Conservation (phyloP, 2,888 invertebrate species). For the Synanthedon andrenaeformis region DNA sequence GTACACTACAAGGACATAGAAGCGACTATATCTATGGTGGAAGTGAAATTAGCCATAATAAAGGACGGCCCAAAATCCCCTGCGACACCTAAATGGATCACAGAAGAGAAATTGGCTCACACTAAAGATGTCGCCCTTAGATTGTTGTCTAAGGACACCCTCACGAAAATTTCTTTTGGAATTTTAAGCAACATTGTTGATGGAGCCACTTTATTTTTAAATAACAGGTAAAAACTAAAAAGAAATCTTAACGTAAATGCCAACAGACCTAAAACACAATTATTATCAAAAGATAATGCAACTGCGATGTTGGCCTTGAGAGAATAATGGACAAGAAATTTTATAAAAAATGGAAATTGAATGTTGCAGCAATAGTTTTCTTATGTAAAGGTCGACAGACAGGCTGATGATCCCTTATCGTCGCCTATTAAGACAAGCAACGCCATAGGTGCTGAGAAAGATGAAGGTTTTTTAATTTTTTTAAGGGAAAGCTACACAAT, state of each 20-base stretch:
- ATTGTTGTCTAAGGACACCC: conserved; percentile 36
- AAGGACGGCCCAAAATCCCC: conserved; percentile 31
- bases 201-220: conserved; percentile 50
- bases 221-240: conserved; percentile 36
- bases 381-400: too few species aligned
- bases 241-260: too few species aligned
- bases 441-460: too few species aligned
- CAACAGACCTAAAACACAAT: not conserved
- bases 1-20: conserved; percentile 34
- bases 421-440: too few species aligned
- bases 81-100: conserved; percentile 39
- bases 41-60: conserved; percentile 25
- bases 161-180: conserved; percentile 48
- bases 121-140: conserved; percentile 23
- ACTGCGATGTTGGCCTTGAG: too few species aligned
- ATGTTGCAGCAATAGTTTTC: too few species aligned
- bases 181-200: conserved; percentile 46
- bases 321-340: too few species aligned
- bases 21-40: conserved; percentile 25
- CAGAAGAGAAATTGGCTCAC: conserved; percentile 29
- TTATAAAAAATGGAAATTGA: too few species aligned
- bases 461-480: too few species aligned
- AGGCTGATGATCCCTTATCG: too few species aligned
- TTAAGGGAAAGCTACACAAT: too few species aligned
- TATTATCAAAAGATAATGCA: too few species aligned